Conservation (phyloP, 1,140 invertebrate genomes). For the Glossosoma conforme region DNA sequence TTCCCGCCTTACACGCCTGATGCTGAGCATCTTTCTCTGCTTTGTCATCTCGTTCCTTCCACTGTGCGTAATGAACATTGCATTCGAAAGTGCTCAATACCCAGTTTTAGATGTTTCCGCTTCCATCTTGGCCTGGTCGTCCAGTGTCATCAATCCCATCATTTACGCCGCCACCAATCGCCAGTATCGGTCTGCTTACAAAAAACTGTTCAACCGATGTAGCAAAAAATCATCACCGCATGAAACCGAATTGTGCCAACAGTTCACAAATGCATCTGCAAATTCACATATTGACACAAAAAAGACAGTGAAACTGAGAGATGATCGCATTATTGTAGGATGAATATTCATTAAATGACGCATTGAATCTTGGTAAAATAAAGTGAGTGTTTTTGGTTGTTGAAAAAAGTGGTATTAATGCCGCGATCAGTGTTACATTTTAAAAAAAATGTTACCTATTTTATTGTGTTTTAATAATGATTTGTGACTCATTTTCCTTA, state of each 20-base stretch:
- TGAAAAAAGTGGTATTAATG: too few relatives aligned
- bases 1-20: constrained; percentile 72
- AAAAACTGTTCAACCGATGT: constrained; percentile 57
- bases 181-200: constrained; percentile 73
- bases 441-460: too few relatives aligned
- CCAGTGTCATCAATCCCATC: constrained; percentile 79
- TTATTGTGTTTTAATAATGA: too few relatives aligned
- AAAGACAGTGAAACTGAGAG: neutral
- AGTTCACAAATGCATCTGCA: constrained; percentile 40
- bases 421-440: too few relatives aligned
- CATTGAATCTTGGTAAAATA: too few relatives aligned
- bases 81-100: constrained; percentile 66
- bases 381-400: too few relatives aligned
- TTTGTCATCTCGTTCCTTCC: constrained; percentile 81
- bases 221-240: constrained; percentile 42
- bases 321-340: too few relatives aligned
- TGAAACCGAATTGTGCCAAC: constrained; percentile 42
- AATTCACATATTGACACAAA: constrained; percentile 22
- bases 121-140: constrained; percentile 80
- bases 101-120: constrained; percentile 73
- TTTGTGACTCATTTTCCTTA: too few relatives aligned
- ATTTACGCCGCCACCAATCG: constrained; percentile 83
- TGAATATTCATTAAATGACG: too few relatives aligned
- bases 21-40: constrained; percentile 80
- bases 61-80: constrained; percentile 79